These are phyloP conservation scores for Anas bahamensis DNA, from an alignment of 2,797 vertebrate genomes.

Conservation along the genomic window DNA sequence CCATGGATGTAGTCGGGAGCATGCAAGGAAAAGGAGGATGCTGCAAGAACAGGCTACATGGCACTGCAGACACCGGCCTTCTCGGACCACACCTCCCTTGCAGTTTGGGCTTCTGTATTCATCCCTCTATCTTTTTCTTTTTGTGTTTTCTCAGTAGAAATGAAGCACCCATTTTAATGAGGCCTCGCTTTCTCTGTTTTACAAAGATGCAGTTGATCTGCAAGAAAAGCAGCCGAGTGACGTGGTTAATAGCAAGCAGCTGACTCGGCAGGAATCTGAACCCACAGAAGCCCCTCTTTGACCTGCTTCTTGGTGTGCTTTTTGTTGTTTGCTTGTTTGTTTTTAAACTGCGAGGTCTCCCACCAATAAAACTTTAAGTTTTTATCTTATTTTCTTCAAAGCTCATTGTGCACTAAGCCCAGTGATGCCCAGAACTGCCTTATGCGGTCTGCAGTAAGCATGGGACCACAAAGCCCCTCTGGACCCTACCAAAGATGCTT, in stretches of 20 bases:
- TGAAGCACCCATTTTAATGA: not conserved
- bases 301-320: not conserved
- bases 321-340: not conserved
- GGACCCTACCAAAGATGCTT: not conserved
- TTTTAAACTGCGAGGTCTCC: not conserved
- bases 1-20: not conserved
- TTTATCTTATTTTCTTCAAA: not conserved
- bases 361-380: not conserved
- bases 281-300: conserved; percentile 5
- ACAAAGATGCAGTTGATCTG: conserved; percentile 31
- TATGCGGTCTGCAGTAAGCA: not conserved
- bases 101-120: not conserved
- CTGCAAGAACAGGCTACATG: not conserved
- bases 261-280: conserved; percentile 15
- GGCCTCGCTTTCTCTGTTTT: not conserved
- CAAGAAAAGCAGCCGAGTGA: not conserved
- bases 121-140: not conserved
- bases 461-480: not conserved
- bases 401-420: not conserved
- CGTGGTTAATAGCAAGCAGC: not conserved
- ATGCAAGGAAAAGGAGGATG: not conserved
- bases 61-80: not conserved
- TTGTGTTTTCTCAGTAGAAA: not conserved
- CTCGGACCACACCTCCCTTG: not conserved
- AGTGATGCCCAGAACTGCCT: not conserved